A percentile compares a stretch with the other conserved stretches of the same genome.
Conservation (phyloP, 2,888 invertebrate genomes). For the Trissoscelio sp. region DNA sequence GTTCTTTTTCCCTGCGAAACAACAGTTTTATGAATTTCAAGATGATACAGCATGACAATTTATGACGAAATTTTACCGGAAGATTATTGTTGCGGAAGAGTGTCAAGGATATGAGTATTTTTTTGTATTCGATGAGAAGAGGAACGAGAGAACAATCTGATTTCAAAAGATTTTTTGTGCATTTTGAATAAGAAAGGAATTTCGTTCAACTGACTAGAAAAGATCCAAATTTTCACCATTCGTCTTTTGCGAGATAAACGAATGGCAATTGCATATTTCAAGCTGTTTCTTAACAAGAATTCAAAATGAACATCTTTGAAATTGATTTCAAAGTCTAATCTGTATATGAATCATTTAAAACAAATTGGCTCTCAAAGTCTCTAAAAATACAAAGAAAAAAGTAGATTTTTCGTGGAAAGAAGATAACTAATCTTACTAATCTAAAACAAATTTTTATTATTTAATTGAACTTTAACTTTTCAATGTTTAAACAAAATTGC, state of each 20-base stretch:
- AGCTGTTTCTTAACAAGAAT: not conserved
- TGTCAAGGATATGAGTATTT: conserved; percentile 46
- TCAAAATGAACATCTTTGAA: not conserved
- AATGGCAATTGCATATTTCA: not conserved
- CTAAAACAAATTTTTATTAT: too few relatives aligned
- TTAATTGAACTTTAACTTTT: too few relatives aligned
- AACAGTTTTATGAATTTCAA: conserved; percentile 44
- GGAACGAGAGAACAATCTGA: conserved; percentile 31
- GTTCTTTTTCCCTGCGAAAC: conserved; percentile 31
- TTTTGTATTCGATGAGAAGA: conserved; percentile 38
- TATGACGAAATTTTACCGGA: conserved; percentile 62
- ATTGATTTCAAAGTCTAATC: not conserved
- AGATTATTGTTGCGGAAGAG: conserved; percentile 62
- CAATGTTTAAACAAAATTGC: too few relatives aligned
- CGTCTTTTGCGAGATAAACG: conserved; percentile 4
- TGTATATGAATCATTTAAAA: not conserved
- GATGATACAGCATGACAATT: conserved; percentile 45
- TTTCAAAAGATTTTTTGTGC: conserved; percentile 17
- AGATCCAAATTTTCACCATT: not conserved
- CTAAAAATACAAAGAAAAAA: too few relatives aligned
- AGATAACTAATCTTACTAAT: not conserved
- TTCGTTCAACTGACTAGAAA: conserved; percentile 13
- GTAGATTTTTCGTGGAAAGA: too few relatives aligned
- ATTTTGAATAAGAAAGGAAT: conserved; percentile 13
- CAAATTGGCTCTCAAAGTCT: too few relatives aligned